Evolutionary conservation across 2,797 vertebrate genomes (phyloP).

Genomic region (Tapirus indicus): DNA sequence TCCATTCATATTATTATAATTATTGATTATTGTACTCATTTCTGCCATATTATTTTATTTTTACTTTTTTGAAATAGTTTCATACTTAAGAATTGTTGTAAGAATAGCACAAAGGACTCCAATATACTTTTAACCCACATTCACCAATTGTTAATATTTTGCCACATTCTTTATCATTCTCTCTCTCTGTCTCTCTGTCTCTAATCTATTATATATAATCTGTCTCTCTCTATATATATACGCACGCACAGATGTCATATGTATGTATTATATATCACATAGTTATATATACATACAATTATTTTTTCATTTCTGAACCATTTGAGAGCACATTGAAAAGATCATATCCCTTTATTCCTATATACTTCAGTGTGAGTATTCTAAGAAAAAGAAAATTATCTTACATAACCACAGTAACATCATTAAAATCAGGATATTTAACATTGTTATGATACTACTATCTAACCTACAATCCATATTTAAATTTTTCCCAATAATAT

Average conservation of each 20-base stretch:
- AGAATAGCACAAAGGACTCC: not conserved
- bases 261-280: not conserved
- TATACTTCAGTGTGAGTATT: not conserved
- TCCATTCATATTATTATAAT: not conserved
- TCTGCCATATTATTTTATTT: not conserved
- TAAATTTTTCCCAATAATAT: not conserved
- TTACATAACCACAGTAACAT: not conserved
- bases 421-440: not conserved
- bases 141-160: not conserved
- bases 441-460: not conserved
- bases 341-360: not conserved
- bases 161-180: not conserved
- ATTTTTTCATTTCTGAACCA: not conserved
- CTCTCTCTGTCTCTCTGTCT: not conserved
- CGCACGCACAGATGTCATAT: not conserved
- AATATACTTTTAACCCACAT: not conserved
- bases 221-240: not conserved
- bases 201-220: not conserved
- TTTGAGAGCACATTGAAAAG: not conserved
- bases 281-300: not conserved
- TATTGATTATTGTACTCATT: not conserved
- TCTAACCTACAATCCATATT: not conserved
- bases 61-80: not conserved
- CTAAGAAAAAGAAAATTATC: constrained; percentile 4
- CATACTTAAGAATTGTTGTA: not conserved